Evolutionary conservation across 2,113 vertebrate genomes (phyloP).

Genomic region (Gracilinanus agilis): DNA sequence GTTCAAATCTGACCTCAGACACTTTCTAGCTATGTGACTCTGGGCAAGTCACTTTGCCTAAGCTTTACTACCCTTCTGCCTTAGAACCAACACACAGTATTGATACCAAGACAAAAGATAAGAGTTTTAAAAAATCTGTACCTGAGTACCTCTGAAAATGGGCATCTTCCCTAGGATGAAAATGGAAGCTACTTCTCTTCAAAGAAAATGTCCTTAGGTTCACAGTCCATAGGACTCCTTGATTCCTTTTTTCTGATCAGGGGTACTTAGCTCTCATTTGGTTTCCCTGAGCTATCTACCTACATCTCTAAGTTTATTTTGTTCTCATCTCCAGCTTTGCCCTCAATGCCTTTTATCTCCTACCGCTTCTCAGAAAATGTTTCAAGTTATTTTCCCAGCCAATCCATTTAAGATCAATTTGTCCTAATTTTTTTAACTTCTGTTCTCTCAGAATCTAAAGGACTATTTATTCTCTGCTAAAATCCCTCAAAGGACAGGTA

Average conservation of each 20-base stretch:
- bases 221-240: not conserved
- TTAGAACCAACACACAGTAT: no score
- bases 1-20: no score
- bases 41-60: no score
- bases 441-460: constrained; percentile 8
- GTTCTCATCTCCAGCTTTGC: not conserved
- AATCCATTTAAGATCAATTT: not conserved
- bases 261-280: not conserved
- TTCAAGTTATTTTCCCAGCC: not conserved
- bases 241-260: not conserved
- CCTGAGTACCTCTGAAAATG: not conserved
- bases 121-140: no score
- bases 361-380: not conserved
- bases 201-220: not conserved
- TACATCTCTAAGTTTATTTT: not conserved
- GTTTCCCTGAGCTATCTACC: not conserved
- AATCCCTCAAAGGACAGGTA: not conserved
- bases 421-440: not conserved
- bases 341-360: not conserved
- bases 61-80: no score
- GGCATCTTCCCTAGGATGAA: not conserved
- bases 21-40: no score
- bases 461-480: not conserved
- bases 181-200: not conserved
- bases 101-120: no score